Base-by-base conservation (phyloP, 2,797 vertebrate genomes). In the Pogonophryne albipinna region DNA sequence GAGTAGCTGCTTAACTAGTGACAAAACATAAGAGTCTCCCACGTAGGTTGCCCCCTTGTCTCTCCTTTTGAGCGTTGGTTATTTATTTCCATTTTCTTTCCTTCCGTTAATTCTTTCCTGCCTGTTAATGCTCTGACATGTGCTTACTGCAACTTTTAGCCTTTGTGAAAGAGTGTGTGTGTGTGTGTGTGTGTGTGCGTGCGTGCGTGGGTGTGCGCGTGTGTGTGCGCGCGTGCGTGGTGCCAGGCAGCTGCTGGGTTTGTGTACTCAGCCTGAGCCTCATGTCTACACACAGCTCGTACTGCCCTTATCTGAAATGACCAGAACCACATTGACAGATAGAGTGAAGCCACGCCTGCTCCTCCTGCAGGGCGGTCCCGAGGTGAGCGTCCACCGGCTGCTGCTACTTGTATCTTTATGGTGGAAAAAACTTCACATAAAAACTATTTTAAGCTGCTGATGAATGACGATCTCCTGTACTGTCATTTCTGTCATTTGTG, bases 221-320 rank as follows among this genome's bases (percentile, higher is more conserved):
- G 70, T 58, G 72, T 76, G 76, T 76, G 52, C 52, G 71, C 70
- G 45, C 66, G 66, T 52, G 82, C 60, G 83, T 16, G 38, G 84
- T 89, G 88, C 74, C 77, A 79, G 81, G 83, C 85, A 82, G 85
- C 82, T 89, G 85, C 83, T 67, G 69, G 71, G 85, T 89, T 89
- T 93, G 91, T 94, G 92, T 94, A 90, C 88, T 91, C 91, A 93
- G 92, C 85, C 86, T 82, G 76, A 85, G 88, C 88, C 72, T 89
- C 83, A 66, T 92, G 90, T 92, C 89, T 89, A 87, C 90, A 90
- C 90, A 85, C 84, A 72, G 83, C 82, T 90, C 85, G 7, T 81
- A 63, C 68, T 71, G 87, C 55, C 77, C 91, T 94, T 94, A 94
- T 94, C 94, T 92, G 84, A 89, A 92, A 91, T 85, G 86, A 90